Evolutionary conservation across 2,113 vertebrate genomes (phyloP), one percentile per base, ranked within the genome.

Genomic region (Channa maculata): DNA sequence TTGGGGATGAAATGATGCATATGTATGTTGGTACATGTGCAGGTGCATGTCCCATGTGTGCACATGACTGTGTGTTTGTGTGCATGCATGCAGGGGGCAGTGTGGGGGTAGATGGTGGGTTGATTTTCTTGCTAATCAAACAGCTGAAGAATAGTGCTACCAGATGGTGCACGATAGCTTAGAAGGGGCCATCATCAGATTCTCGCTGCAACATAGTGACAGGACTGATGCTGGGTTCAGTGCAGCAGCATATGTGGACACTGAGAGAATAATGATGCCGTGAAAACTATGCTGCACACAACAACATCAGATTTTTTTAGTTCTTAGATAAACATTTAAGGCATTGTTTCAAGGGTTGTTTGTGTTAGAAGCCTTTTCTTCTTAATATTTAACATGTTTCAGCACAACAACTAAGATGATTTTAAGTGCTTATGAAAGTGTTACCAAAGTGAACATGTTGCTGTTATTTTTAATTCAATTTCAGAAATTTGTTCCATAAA

Each of bases 161-260:
- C 90, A 93, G 90, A 90, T 93, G 92, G 77, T 72, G 84, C 72
- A 55, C 72, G 80, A 84, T 87, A 70, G 71, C 76, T 86, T 52
- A 78, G 82, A 88, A 83, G 89, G 88, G 84, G 83, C 82, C 84
- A 82, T 84, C 82, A 73, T 88, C 80, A 70, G 75, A 85, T 80
- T 77, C 80, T 78, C 63, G 84, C 86, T 74, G 84, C 50, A 88
- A 61, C 66, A 41, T 6, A 49, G 87, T 77, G 89, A 83, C 68
- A 68, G 54, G 76, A 33, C 66, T 82, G 64, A 63, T 24, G 53
- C 65, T 43, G 70, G 58, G 39, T 62, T 76, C 51, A 15, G 5
- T 34, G 54, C 66, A 59, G 71, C 65, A 86, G 46, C 85, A 88
- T 77, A 77, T 86, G 83, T 77, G 79, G 57, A 44, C n/a, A 43